Base-by-base conservation (phyloP, 2,888 invertebrate species). In the Argyresthia goedartella region DNA sequence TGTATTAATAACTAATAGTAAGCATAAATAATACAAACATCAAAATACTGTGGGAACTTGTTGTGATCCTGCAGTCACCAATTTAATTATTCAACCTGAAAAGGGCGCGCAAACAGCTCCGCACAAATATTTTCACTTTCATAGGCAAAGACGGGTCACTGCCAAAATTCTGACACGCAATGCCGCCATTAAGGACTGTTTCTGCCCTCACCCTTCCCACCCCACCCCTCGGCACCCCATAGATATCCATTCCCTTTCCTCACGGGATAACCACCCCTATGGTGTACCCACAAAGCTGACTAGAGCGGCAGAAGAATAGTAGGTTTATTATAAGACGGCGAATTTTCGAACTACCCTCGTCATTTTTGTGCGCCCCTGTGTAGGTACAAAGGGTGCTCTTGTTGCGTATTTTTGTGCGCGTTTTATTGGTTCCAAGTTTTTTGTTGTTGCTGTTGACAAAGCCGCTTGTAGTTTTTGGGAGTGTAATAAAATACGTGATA, bases 151-250 rank as follows among this genome's bases (percentile, higher is more conserved):
- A 68, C 72, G 76, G 84, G 84, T 84, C 85, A 85, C 80, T 85
- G 84, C 79, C 85, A 79, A 85, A 85, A 85, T 82, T 79, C 77
- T 80, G 85, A 81, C 87, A 87, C 87, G 87, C 87, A 74, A 87
- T 85, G 63, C 75, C 67, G 73, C 87, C 85, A 87, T 87, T 87
- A 87, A 73, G 82, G 81, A 78, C 77, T 73, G 81, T 77, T 75
- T 69, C 63, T 60, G 61, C 69, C 69, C 71, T 66, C 62, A 63
- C 60, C 55, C 61, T 50, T 56, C 56, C 63, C 57, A 52, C 56
- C 52, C 52, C 56, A 57, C 61, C 63, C 61, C 62, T 16, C 51
- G n/a, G 13, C 60, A 55, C 62, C 69, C 69, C 71, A 65, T 61
- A 62, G 60, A 55, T 61, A 50, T 56, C 56, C 63, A 56, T 56